A percentile compares a stretch with the other conserved stretches of the same genome.
phyloP scores from a whole-genome alignment of 37 sponge, comb jelly and placozoan genomes.

The Bolinopsis microptera region DNA sequence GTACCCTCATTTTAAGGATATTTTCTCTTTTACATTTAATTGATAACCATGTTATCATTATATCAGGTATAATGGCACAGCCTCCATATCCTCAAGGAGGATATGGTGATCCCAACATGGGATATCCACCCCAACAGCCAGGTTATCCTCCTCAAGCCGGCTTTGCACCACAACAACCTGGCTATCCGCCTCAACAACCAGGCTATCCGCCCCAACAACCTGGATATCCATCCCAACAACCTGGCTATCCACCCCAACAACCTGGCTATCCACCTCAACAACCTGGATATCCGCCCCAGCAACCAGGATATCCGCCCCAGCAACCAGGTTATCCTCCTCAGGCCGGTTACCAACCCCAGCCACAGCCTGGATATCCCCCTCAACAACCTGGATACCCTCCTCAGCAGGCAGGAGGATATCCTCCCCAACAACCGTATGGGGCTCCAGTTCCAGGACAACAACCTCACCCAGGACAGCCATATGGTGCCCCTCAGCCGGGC shows the following conservation, averaged over 20 bases:
- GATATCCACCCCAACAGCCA: constrained; percentile 33
- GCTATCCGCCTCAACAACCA: constrained; percentile 43
- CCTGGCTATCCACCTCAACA: constrained; percentile 60
- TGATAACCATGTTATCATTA: no score
- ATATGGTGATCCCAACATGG: not conserved
- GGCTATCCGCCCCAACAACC: constrained; percentile 50
- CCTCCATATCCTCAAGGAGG: constrained; percentile 51
- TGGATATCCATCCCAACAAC: constrained; percentile 61
- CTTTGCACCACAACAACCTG: not conserved
- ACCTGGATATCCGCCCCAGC: constrained; percentile 1
- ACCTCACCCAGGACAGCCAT: not conserved
- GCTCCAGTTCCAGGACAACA: not conserved
- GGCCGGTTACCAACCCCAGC: not conserved
- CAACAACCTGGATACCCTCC: constrained; percentile 18
- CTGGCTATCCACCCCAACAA: constrained; percentile 58
- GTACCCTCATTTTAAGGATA: no score
- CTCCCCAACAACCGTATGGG: constrained; percentile 29
- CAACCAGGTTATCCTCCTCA: constrained; percentile 53
- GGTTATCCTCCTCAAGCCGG: constrained; percentile 49
- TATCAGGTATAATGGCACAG: no score
- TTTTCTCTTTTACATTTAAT: no score
- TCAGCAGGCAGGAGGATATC: constrained; percentile 28
- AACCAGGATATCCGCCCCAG: constrained; percentile 30
- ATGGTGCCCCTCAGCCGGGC: not conserved
- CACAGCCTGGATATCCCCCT: constrained; percentile 23